A percentile compares a stretch with the other conserved stretches of the same genome.
These are phyloP conservation scores for Brienomyrus brachyistius DNA, from an alignment of 2,113 vertebrate species.

Conservation along the genomic window DNA sequence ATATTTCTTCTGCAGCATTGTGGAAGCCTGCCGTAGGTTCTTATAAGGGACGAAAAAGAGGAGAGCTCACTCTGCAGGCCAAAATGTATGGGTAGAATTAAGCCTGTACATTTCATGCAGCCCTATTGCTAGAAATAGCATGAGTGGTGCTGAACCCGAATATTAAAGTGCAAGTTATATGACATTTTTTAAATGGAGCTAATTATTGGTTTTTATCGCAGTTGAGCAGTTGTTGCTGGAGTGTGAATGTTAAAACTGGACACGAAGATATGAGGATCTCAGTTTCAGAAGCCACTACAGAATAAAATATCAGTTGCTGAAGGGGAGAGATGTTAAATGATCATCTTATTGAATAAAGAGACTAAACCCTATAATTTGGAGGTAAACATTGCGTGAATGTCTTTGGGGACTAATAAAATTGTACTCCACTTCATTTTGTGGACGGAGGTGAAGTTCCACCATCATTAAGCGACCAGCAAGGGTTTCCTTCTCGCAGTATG, in stretches of 20 bases:
- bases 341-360: background rate
- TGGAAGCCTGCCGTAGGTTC: conserved; percentile 49
- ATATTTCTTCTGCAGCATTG: conserved; percentile 62
- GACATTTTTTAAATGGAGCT: background rate
- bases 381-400: background rate
- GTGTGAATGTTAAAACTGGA: background rate
- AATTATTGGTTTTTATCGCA: background rate
- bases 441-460: background rate
- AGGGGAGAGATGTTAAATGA: background rate
- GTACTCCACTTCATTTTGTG: background rate
- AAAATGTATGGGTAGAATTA: background rate
- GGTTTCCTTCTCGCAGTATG: background rate
- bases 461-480: background rate
- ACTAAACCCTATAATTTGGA: background rate
- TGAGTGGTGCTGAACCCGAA: background rate
- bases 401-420: background rate
- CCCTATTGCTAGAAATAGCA: background rate
- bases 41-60: conserved; percentile 10
- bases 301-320: background rate
- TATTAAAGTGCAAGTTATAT: background rate
- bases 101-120: background rate
- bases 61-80: background rate
- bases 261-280: background rate
- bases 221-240: background rate
- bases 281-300: background rate